These are phyloP conservation scores for Ictidomys tridecemlineatus DNA, from an alignment of 2,113 vertebrate species.

Conservation along the genomic window DNA sequence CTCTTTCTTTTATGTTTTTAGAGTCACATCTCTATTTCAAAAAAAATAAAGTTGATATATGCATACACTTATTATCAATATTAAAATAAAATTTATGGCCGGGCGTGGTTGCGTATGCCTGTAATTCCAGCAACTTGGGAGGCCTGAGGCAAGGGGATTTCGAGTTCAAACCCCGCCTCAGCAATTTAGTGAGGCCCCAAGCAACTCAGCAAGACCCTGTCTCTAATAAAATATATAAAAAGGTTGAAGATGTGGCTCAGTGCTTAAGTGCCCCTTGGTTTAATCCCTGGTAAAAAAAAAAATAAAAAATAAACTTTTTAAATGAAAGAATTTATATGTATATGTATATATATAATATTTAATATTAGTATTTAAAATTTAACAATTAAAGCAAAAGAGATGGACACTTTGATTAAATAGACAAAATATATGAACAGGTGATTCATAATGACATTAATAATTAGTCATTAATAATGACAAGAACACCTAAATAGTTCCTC, in stretches of 20 bases:
- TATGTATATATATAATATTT: not conserved
- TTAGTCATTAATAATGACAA: slow-evolving; percentile 23
- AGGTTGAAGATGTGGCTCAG: no score
- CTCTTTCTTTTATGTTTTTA: not conserved
- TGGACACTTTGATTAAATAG: not conserved
- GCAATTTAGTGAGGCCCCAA: no score
- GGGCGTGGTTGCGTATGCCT: no score
- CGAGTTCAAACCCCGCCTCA: no score
- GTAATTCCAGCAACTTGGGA: no score
- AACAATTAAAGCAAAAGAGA: slow-evolving; percentile 32
- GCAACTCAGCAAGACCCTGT: no score
- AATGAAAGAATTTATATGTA: not conserved
- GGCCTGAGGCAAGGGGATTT: no score
- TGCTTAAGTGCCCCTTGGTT: no score
- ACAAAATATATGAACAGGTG: not conserved
- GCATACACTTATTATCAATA: not conserved
- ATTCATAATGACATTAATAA: not conserved
- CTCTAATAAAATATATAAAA: no score
- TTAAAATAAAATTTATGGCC: not conserved
- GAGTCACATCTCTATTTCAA: not conserved
- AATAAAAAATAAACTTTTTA: not conserved
- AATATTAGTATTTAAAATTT: not conserved
- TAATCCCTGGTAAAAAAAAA: no score
- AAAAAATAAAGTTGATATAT: not conserved
- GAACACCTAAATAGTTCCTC: not conserved